phyloP scores from a whole-genome alignment of 2,797 vertebrate species.

The Spondyliosoma cantharus region DNA sequence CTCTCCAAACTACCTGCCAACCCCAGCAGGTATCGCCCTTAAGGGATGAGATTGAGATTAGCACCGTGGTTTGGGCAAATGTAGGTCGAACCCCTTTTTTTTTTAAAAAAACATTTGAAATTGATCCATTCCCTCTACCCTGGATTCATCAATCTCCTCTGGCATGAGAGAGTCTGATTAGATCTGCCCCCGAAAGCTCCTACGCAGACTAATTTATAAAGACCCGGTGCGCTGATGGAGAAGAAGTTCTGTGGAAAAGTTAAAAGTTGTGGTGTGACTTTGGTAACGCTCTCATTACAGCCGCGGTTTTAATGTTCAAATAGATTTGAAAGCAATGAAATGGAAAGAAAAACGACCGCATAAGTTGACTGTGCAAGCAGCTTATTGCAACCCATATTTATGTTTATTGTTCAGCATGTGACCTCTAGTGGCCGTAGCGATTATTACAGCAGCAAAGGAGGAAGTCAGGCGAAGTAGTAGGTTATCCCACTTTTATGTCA shows the following conservation, averaged over 20 bases:
- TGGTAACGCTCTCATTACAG: no score
- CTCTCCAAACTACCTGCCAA: slow-evolving; percentile 12
- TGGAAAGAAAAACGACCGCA: no score
- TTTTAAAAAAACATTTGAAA: slow-evolving; percentile 22
- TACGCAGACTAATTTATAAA: slow-evolving; percentile 8
- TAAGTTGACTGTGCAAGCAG: no score
- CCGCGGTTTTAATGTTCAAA: no score
- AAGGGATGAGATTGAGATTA: slow-evolving; percentile 23
- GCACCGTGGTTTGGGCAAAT: not conserved
- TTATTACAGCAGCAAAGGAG: no score
- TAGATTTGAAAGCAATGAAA: no score
- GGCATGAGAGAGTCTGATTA: slow-evolving; percentile 39
- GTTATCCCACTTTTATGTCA: no score
- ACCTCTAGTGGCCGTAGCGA: no score
- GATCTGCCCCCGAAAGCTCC: slow-evolving; percentile 37
- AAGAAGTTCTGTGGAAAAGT: slow-evolving; percentile 23
- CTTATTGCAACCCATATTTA: no score
- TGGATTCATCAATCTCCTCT: slow-evolving; percentile 52
- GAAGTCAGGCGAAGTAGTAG: no score
- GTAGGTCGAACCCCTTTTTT: slow-evolving; percentile 2
- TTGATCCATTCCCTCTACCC: slow-evolving; percentile 40
- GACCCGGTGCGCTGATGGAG: not conserved
- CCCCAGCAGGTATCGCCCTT: slow-evolving; percentile 9
- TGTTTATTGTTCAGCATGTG: no score
- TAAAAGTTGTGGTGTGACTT: not conserved